These are phyloP conservation scores for Fragum whitleyi DNA, from an alignment of 2,888 invertebrate species.

Conservation along the genomic window DNA sequence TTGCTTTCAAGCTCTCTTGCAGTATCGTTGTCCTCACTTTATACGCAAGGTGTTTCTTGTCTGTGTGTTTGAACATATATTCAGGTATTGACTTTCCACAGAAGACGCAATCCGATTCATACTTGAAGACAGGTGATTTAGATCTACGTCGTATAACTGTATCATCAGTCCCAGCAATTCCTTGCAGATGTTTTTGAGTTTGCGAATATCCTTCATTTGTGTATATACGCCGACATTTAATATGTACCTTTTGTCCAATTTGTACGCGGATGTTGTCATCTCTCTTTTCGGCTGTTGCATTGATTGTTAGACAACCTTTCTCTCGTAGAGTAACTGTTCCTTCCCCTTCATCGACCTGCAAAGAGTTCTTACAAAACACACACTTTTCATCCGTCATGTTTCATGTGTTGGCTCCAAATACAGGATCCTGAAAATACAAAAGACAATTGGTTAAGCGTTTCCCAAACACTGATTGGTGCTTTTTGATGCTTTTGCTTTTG, in stretches of 20 bases:
- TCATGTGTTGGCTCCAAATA: too few species aligned
- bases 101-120: constrained; percentile 38
- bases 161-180: not conserved
- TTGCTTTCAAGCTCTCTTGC: not conserved
- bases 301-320: not conserved
- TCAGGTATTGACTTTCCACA: constrained; percentile 37
- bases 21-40: not conserved
- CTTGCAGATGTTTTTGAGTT: not conserved
- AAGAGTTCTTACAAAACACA: constrained; percentile 9
- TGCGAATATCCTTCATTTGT: not conserved
- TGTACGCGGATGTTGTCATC: not conserved
- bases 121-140: constrained; percentile 14
- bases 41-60: not conserved
- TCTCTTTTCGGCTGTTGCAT: not conserved
- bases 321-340: not conserved
- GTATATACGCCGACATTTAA: constrained; percentile 8
- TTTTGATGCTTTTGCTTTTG: not conserved
- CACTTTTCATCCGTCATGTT: not conserved
- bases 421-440: too few species aligned
- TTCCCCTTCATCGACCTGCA: not conserved
- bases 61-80: not conserved
- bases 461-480: too few species aligned
- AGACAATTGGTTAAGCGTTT: too few species aligned
- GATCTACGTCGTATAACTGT: not conserved
- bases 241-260: constrained; percentile 10